Evolutionary conservation across 37 sponge, comb jelly and placozoan genomes (phyloP).

Genomic region (Diacarnus erythraeanus): DNA sequence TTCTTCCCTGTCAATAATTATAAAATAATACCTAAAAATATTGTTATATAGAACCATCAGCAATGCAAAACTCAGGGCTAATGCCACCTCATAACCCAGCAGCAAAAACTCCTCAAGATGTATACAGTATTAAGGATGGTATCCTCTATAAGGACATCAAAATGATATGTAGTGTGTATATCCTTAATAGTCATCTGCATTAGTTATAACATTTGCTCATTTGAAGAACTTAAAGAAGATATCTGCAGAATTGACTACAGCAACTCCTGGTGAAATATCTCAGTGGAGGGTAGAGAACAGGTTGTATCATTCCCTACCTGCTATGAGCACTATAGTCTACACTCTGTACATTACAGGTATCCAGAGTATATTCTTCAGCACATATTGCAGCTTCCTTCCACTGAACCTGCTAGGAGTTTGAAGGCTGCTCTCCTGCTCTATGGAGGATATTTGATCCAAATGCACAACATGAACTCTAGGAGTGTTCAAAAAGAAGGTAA

Average conservation of each 20-base stretch:
- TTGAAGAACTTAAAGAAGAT: slow-evolving; percentile 21
- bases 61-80: slow-evolving; percentile 24
- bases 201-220: slow-evolving; percentile 30
- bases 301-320: too few species aligned
- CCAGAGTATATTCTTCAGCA: slow-evolving; percentile 56
- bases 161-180: too few species aligned
- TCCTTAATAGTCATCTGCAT: neutral
- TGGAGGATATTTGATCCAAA: slow-evolving; percentile 20
- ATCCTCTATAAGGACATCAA: too few species aligned
- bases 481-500: slow-evolving; percentile 36
- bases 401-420: slow-evolving; percentile 25
- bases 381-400: slow-evolving; percentile 17
- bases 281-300: slow-evolving; percentile 41
- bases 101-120: slow-evolving; percentile 62
- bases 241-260: slow-evolving; percentile 11
- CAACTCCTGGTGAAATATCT: slow-evolving; percentile 9
- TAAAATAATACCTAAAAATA: too few species aligned
- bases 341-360: slow-evolving; percentile 26
- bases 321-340: neutral
- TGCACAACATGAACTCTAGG: slow-evolving; percentile 26
- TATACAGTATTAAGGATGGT: slow-evolving; percentile 75
- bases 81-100: slow-evolving; percentile 61
- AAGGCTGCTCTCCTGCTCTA: slow-evolving; percentile 44
- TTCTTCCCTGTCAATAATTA: too few species aligned
- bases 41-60: neutral